Percentiles rank a stretch among this genome's conserved stretches.
Conservation (phyloP, 2,113 vertebrate genomes). For the Pseudopipra pipra region DNA sequence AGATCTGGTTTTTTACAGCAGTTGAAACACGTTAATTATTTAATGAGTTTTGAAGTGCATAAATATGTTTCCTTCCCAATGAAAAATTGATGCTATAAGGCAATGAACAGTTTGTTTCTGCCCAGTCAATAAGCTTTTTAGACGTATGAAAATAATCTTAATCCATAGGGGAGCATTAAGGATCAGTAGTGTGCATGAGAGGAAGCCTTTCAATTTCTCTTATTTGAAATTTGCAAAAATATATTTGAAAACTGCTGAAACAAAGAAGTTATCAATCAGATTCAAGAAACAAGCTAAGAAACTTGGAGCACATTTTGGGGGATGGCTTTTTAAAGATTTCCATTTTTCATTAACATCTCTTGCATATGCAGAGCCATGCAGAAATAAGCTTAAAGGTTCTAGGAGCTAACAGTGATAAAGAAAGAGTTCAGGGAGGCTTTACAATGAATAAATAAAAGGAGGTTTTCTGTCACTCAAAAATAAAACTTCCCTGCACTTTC, state of each 20-base stretch:
- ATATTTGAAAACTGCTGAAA: neutral
- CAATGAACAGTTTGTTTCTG: neutral
- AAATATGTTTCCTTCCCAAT: neutral
- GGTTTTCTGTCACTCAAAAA: neutral
- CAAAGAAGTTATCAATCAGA: neutral
- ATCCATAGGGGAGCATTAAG: neutral
- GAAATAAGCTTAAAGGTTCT: neutral
- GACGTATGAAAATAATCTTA: neutral
- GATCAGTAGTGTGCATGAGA: neutral
- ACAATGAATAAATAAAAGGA: neutral
- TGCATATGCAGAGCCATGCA: neutral
- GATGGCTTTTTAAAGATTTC: neutral
- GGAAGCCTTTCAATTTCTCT: neutral
- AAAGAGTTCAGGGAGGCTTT: neutral
- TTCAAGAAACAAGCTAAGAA: neutral
- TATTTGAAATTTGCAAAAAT: neutral
- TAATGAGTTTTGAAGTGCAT: constrained; percentile 37
- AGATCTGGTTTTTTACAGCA: constrained; percentile 7
- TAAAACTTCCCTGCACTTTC: neutral
- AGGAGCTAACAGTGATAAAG: neutral
- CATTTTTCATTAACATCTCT: neutral
- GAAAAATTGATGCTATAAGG: neutral
- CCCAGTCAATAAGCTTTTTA: neutral
- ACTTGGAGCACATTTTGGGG: neutral
- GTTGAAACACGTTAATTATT: constrained; percentile 15